Base-by-base conservation (phyloP, 2,797 vertebrate genomes). In the Discoglossus pictus region DNA sequence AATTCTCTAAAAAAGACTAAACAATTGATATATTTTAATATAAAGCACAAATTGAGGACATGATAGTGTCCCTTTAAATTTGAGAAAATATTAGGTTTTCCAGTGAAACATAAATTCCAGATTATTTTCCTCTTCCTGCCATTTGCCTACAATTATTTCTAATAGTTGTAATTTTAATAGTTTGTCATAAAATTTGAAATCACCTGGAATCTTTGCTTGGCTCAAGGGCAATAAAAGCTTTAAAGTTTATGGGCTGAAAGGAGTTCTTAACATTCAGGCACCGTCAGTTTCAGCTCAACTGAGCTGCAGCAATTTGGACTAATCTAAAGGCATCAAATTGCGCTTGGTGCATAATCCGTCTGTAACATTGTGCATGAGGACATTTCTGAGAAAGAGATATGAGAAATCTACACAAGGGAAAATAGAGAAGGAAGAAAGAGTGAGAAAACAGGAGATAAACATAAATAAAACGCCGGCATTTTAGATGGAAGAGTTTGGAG, bases 81-180 rank as follows among this genome's bases (percentile, higher is more conserved):
- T n/a, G n/a, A n/a, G n/a, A n/a, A n/a, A n/a, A n/a, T n/a, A n/a
- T n/a, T n/a, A n/a, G n/a, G n/a, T 58, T 67, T 59, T 36, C 8
- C 15, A 44, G 24, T 16, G 38, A 24, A 8, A n/a, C 16, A 7
- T 53, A 15, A 12, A 50, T n/a, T 62, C 15, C 12, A 21, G 10
- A 4, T 35, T n/a, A 34, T 69, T 48, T 61, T 44, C 11, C 16
- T 54, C 31, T 48, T 36, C 51, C 34, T 35, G 60, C 68, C 60
- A 56, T 70, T 70, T 63, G 60, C 68, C 51, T 56, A 23, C 52
- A 70, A 63, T 70, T 63, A 70, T 63, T 56, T 63, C 56, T 70
- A 63, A 70, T 56, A 56, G 60, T 63, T 50, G 68, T 70, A 56
- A 70, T 70, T 70, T 70, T 63, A 63, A 70, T 70, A 56, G 60